These are phyloP conservation scores for Parazoanthus swiftii DNA, from an alignment of 92 coral and sea anemone species.

Conservation along the genomic window DNA sequence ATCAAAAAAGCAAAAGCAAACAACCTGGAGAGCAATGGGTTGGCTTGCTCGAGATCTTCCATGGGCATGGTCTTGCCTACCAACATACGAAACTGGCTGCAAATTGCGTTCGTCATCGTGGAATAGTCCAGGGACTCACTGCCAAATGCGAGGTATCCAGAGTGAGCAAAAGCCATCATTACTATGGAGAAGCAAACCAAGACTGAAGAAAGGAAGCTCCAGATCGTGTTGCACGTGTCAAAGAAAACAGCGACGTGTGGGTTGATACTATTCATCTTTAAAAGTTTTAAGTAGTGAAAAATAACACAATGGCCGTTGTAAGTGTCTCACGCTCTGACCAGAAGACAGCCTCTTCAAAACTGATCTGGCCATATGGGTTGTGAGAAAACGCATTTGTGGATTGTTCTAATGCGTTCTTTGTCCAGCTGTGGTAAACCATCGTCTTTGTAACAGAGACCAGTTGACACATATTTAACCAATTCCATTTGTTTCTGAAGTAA, in stretches of 20 bases:
- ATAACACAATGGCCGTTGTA: background rate
- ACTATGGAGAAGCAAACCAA: background rate
- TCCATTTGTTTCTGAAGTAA: background rate
- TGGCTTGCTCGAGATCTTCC: background rate
- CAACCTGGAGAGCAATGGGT: background rate
- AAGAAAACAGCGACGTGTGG: background rate
- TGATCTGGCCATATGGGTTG: background rate
- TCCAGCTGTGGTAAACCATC: background rate
- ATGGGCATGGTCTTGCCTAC: background rate
- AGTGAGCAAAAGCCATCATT: background rate
- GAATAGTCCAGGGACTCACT: background rate
- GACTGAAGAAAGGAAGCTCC: background rate
- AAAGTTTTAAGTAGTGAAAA: background rate
- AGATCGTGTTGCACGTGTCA: background rate
- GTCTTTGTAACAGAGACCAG: background rate
- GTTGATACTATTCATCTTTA: slow-evolving; percentile 10
- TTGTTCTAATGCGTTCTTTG: too few relatives aligned
- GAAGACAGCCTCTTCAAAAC: background rate
- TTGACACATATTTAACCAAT: background rate
- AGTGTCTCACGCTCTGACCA: background rate
- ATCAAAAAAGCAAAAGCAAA: background rate
- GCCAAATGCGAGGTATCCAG: slow-evolving; percentile 6
- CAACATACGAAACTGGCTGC: background rate
- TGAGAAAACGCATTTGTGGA: background rate
- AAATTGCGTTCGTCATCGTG: background rate